Evolutionary conservation across 2,113 vertebrate species (phyloP), one percentile per base, ranked within the genome.

Genomic region (Poeciliopsis occidentalis): DNA sequence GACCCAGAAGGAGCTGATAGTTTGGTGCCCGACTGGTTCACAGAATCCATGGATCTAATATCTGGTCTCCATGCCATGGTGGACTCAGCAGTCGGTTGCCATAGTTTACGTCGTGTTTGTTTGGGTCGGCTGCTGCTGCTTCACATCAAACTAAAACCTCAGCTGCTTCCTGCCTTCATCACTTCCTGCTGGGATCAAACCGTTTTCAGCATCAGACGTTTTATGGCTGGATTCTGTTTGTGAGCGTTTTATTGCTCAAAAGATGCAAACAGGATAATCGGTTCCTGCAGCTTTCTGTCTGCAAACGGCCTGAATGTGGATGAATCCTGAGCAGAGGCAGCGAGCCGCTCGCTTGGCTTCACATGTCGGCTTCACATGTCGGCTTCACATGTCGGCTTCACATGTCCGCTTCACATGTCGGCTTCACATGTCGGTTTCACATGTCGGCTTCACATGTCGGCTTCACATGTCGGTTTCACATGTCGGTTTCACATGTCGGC

Each of bases 221-320:
- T 8, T n/a, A 7, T 54, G 51, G 51, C n/a, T 54, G 2, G 51
- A 29, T 24, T 41, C 32, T 62, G 78, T 81, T 76, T 71, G 79
- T 30, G 44, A 71, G 65, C 30, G 6, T 75, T 64, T 68, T 51
- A 69, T 82, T 68, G 31, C n/a, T 69, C 2, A 2, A 77, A 63
- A 62, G 60, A 81, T 76, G 72, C 65, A 70, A 73, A 76, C 72
- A 62, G 47, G 73, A 84, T 61, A 41, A 79, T 75, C 17, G 32
- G 69, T 71, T 77, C 76, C 63, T 29, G 64, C 76, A 71, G 70
- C 71, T 71, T 63, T 66, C 62, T 51, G 60, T 70, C 51, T 78
- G 22, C 22, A 69, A 69, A 39, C 54, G 37, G 66, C 67, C 57
- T 30, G 62, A 73, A 70, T 57, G 65, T 79, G 22, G 30, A 6